Evolutionary conservation across 2,113 vertebrate species (phyloP).

Genomic region (Colossoma macropomum): DNA sequence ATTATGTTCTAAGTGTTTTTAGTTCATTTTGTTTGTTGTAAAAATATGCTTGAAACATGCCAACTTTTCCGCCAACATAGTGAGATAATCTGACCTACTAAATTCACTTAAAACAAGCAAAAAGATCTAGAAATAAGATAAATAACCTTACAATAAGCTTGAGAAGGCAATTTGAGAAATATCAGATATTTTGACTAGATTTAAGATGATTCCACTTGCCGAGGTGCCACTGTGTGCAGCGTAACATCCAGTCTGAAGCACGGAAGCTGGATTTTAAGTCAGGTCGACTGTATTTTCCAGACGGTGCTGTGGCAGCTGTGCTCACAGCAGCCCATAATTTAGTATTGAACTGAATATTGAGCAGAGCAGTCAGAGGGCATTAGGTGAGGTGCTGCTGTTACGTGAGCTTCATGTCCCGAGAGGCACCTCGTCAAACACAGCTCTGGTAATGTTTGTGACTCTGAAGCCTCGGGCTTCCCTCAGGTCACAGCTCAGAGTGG

Average conservation of each 20-base stretch:
- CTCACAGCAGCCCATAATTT: background rate
- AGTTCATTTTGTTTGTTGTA: too few species aligned
- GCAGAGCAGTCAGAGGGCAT: background rate
- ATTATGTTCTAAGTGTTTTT: too few species aligned
- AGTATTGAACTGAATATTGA: background rate
- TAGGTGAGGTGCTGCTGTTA: background rate
- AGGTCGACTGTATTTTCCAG: background rate
- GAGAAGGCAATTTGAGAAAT: too few species aligned
- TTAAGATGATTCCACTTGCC: too few species aligned
- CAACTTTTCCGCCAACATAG: too few species aligned
- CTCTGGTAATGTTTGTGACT: slow-evolving; percentile 9
- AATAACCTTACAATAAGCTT: too few species aligned
- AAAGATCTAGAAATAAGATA: too few species aligned
- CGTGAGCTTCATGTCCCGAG: background rate
- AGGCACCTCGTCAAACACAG: background rate
- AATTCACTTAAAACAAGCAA: too few species aligned
- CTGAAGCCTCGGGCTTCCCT: background rate
- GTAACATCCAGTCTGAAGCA: background rate
- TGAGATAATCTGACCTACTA: too few species aligned
- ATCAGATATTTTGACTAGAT: too few species aligned
- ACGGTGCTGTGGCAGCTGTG: background rate
- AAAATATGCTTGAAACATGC: too few species aligned
- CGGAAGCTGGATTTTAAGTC: background rate
- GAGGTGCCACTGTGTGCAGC: too few species aligned
- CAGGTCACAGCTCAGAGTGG: background rate